phyloP scores from a whole-genome alignment of 2,888 invertebrate species.

The Rhingia campestris region DNA sequence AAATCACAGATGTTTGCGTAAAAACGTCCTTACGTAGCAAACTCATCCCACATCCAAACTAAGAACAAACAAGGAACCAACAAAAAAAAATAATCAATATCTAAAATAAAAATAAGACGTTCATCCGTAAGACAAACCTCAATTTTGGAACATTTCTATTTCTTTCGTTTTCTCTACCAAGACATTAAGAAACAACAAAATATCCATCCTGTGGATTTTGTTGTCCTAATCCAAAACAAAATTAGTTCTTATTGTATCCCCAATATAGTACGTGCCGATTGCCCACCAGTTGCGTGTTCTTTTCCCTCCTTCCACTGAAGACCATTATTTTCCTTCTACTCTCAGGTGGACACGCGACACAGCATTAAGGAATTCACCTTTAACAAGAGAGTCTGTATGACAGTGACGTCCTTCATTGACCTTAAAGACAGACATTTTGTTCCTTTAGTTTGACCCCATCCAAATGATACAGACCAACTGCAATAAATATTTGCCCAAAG shows the following conservation, averaged over 20 bases:
- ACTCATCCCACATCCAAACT: too few species aligned
- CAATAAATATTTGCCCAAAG: constrained; percentile 47
- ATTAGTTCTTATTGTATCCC: constrained; percentile 37
- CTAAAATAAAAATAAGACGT: background rate
- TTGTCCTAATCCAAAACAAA: constrained; percentile 37
- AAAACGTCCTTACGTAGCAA: too few species aligned
- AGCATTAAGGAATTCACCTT: constrained; percentile 15
- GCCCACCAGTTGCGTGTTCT: constrained; percentile 46
- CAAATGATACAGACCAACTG: background rate
- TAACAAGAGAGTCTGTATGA: background rate
- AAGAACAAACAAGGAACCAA: too few species aligned
- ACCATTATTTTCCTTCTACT: constrained; percentile 8
- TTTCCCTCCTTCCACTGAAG: constrained; percentile 18
- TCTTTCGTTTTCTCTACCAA: background rate
- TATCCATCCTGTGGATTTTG: constrained; percentile 32
- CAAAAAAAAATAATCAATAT: background rate
- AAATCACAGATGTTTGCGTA: background rate
- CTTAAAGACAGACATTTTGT: constrained; percentile 4
- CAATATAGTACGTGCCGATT: constrained; percentile 37
- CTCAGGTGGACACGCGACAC: constrained; percentile 43
- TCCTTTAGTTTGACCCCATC: constrained; percentile 1
- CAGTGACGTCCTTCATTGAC: constrained; percentile 14
- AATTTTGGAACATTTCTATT: constrained; percentile 3
- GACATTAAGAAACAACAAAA: constrained; percentile 6
- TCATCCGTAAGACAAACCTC: background rate